These are phyloP conservation scores for Plodia interpunctella DNA, from an alignment of 1,140 invertebrate species.

Conservation along the genomic window DNA sequence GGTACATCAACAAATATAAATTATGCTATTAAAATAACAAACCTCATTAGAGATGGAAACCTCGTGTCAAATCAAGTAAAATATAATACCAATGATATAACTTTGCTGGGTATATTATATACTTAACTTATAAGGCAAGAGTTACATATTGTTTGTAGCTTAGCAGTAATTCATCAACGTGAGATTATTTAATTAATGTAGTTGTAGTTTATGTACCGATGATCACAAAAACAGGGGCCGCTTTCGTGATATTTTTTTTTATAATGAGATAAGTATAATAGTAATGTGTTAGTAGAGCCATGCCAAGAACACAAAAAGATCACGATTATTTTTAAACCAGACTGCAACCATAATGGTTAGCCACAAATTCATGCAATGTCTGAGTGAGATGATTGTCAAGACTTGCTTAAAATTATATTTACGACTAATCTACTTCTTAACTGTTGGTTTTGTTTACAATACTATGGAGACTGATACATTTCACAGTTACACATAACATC, in stretches of 20 bases:
- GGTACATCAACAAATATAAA: conserved; percentile 6
- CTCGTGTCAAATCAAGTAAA: conserved; percentile 8
- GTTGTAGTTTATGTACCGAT: not conserved
- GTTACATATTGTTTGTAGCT: conserved; percentile 2
- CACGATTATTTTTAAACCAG: conserved; percentile 1
- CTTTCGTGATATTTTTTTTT: not conserved
- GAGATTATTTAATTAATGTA: not conserved
- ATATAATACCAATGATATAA: conserved; percentile 9
- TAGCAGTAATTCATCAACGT: not conserved
- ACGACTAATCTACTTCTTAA: not conserved
- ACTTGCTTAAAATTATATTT: not conserved
- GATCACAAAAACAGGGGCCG: not conserved
- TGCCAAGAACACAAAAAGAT: not conserved
- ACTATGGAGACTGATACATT: not conserved
- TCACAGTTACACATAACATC: not conserved
- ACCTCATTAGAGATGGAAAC: conserved; percentile 8
- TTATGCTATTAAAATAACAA: conserved; percentile 8
- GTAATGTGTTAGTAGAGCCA: conserved; percentile 7
- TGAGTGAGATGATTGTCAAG: not conserved
- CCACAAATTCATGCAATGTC: conserved; percentile 7
- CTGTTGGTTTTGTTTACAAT: not conserved
- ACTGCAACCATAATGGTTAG: conserved; percentile 4
- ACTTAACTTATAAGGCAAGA: conserved; percentile 10
- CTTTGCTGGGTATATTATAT: conserved; percentile 3
- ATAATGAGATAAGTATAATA: not conserved